phyloP scores from a whole-genome alignment of 2,888 invertebrate species.

The Apamea epomidion region DNA sequence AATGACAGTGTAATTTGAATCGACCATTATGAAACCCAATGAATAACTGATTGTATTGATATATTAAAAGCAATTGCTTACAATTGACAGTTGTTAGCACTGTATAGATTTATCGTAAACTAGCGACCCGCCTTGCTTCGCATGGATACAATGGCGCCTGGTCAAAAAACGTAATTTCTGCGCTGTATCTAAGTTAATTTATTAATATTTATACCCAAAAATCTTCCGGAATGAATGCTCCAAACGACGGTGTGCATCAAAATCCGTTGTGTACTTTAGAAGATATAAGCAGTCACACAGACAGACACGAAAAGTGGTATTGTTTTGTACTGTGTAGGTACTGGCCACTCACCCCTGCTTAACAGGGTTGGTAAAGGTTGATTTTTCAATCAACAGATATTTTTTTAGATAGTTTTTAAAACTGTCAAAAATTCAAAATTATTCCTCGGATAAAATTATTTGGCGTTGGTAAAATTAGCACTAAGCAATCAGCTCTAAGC shows the following conservation, averaged over 20 bases:
- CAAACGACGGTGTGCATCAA: neutral
- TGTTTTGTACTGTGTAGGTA: neutral
- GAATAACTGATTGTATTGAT: slow-evolving; percentile 20
- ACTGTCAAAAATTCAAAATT: too few species aligned
- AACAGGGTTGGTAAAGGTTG: too few species aligned
- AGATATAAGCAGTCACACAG: neutral
- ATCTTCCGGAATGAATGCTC: neutral
- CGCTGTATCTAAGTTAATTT: too few species aligned
- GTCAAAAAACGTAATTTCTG: too few species aligned
- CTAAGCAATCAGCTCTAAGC: neutral
- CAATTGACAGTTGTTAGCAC: slow-evolving; percentile 35
- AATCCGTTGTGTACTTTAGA: neutral
- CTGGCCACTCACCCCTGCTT: neutral
- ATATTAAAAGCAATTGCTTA: slow-evolving; percentile 30
- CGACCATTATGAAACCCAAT: neutral
- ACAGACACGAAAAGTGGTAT: neutral
- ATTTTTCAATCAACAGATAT: too few species aligned
- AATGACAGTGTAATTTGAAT: neutral
- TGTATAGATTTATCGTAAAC: neutral
- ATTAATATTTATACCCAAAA: neutral
- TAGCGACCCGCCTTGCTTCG: neutral
- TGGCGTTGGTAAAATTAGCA: too few species aligned
- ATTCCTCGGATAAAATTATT: too few species aligned
- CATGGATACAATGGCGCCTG: too few species aligned
- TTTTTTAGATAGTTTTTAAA: too few species aligned